Percentiles rank a stretch among this genome's conserved stretches.
Evolutionary conservation across 35 echinoderm and acorn worm species (phyloP).

Genomic region (Stichopus chloronotus): DNA sequence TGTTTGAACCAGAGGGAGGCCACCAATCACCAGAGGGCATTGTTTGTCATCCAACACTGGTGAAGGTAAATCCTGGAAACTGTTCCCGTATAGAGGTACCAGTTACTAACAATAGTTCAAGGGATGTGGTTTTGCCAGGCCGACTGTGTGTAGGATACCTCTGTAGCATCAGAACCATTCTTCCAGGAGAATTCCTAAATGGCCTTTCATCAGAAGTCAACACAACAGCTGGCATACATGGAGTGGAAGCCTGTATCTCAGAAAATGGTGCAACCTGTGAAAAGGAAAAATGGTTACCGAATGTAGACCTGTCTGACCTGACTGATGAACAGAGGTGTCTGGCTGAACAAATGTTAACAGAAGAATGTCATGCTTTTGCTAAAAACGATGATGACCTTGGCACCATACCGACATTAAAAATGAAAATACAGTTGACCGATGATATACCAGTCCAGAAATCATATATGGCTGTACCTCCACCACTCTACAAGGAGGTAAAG

Average conservation of each 20-base stretch:
- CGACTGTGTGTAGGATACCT: neutral
- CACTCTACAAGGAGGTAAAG: conserved; percentile 61
- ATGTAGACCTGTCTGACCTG: conserved; percentile 20
- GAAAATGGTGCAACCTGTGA: neutral
- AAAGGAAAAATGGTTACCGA: conserved; percentile 14
- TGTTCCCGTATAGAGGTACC: conserved; percentile 8
- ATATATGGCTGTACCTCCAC: conserved; percentile 57
- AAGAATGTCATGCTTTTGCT: conserved; percentile 51
- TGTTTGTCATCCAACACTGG: neutral
- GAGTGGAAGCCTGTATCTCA: neutral
- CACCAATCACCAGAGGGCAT: conserved; percentile 14
- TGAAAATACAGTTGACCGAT: conserved; percentile 51
- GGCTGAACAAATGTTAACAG: conserved; percentile 47
- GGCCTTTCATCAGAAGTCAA: neutral
- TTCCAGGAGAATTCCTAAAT: conserved; percentile 7
- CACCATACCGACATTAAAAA: conserved; percentile 30
- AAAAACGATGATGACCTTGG: conserved; percentile 47
- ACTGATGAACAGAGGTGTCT: neutral
- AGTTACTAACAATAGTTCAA: conserved; percentile 7
- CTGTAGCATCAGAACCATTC: neutral
- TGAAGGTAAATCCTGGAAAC: conserved; percentile 18
- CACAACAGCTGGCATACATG: neutral
- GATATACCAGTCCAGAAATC: conserved; percentile 62
- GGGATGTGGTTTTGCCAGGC: neutral
- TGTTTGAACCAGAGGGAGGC: neutral